Evolutionary conservation across 1,140 invertebrate genomes (phyloP), one percentile per base, ranked within the genome.

Genomic region (Berghia stephanieae): DNA sequence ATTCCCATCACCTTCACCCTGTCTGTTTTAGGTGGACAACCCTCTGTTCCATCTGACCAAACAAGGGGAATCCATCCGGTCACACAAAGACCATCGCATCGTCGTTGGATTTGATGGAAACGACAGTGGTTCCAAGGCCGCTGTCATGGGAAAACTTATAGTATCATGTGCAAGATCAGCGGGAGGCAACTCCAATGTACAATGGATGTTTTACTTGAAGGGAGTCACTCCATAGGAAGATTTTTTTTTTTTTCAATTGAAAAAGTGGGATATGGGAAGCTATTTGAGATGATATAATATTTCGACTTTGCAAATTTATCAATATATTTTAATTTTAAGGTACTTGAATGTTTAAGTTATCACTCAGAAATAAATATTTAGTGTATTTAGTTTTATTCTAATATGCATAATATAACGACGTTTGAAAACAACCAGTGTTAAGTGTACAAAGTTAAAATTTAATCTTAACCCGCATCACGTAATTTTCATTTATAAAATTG

Each of bases 121-220:
- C 44, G 88, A 90, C 69, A 81, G 79, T 52, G 80, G 82, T 5
- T 83, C 85, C 18, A 88, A 89, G 63, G 85, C 88, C 0, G 83
- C 85, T 3, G 87, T 90, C 13, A 89, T 89, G 87, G 88, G 88
- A 16, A 89, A 90, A 84, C 80, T 90, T 36, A 84, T 88, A 27
- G 84, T 90, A 0, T 86, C 88, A 6, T 90, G 88, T 80, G 82
- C 88, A 0, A 79, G 83, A 24, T 86, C 88, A 24, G 86, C 87
- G 49, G 88, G 86, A 6, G 86, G 85, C 0, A 83, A 70, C 38
- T 82, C 83, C 18, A 86, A 83, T 79, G 83, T 83, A 40, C 88
- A 90, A 83, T 90, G 89, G 89, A 84, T 90, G 16, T 90, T 86
- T 78, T 90, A 90, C 71, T 80, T 90, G 36, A 88, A 88, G 76